Percentiles rank a stretch among this genome's conserved stretches.
Evolutionary conservation across 2,797 vertebrate species (phyloP).

Genomic region (Bucorvus abyssinicus): DNA sequence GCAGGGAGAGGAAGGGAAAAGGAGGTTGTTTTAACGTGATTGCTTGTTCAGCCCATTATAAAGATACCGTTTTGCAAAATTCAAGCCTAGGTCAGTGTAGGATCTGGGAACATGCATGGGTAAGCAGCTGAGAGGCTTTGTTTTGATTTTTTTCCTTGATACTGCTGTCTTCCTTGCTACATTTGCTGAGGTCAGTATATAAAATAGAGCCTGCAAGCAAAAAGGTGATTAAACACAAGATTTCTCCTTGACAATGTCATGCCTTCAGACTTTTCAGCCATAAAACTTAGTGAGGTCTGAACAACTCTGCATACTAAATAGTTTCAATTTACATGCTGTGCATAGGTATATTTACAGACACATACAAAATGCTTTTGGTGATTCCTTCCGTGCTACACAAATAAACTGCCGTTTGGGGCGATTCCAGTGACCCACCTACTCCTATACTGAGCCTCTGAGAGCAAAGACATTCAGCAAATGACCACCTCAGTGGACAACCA

Average conservation of each 20-base stretch:
- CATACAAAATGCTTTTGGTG: neutral
- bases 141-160: constrained; percentile 32
- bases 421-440: neutral
- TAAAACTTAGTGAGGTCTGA: neutral
- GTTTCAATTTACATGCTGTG: neutral
- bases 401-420: accelerated
- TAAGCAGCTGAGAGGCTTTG: constrained; percentile 50
- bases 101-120: constrained; percentile 40
- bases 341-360: neutral
- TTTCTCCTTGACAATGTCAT: constrained; percentile 28
- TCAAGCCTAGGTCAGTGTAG: neutral
- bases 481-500: neutral
- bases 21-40: neutral
- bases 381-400: neutral
- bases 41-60: constrained; percentile 28
- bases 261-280: neutral
- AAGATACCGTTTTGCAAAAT: constrained; percentile 25
- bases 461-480: neutral
- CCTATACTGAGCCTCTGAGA: neutral
- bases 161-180: neutral
- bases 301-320: neutral
- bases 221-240: constrained; percentile 6
- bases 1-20: neutral
- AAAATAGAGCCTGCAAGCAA: constrained; percentile 6
- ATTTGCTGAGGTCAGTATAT: constrained; percentile 36